Conservation (phyloP, 2,797 vertebrate genomes). For the Esox masquinongy region DNA sequence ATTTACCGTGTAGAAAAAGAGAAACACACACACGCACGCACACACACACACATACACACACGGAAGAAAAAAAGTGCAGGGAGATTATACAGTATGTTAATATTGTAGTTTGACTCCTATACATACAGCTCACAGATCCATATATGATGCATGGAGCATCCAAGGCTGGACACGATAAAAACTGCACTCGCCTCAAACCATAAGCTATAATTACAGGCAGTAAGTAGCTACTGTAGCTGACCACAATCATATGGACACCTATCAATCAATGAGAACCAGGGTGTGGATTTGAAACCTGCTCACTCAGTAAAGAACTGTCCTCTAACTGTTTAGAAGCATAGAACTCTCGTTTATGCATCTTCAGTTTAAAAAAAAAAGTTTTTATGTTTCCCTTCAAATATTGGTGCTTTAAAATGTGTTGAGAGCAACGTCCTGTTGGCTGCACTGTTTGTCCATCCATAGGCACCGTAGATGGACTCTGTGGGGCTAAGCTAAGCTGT, state of each 20-base stretch:
- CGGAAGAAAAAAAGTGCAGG: background rate
- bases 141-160: constrained; percentile 14
- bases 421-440: constrained; percentile 19
- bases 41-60: background rate
- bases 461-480: constrained; percentile 3
- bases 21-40: background rate
- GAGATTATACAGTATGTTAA: constrained; percentile 13
- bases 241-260: constrained; percentile 37
- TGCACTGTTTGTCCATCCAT: constrained; percentile 15
- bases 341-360: constrained; percentile 14
- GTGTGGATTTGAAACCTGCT: constrained; percentile 20
- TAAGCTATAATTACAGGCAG: constrained; percentile 35
- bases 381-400: constrained; percentile 5
- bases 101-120: background rate
- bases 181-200: constrained; percentile 29
- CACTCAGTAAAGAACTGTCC: constrained; percentile 21
- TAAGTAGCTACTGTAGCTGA: constrained; percentile 38
- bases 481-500: constrained; percentile 20
- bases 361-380: background rate
- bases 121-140: constrained; percentile 20
- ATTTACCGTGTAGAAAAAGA: background rate
- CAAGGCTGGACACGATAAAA: constrained; percentile 28
- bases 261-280: constrained; percentile 35
- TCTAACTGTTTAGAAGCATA: constrained; percentile 16
- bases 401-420: constrained; percentile 32